Percentiles rank a stretch among this genome's conserved stretches.
phyloP scores from a whole-genome alignment of 2,797 vertebrate species.

The Aythya fuligula region DNA sequence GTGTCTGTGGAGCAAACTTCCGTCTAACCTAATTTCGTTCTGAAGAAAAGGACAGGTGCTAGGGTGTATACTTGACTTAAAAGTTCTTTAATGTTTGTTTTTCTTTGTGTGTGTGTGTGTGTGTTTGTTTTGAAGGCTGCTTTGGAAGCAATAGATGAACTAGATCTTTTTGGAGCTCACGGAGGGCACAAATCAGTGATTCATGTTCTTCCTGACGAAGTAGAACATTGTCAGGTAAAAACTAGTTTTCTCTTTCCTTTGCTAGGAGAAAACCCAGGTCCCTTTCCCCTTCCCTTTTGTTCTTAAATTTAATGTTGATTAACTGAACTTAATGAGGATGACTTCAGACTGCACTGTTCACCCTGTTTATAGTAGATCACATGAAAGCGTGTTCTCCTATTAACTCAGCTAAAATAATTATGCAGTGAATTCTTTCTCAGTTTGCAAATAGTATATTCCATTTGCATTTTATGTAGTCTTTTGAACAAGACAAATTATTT shows the following conservation, averaged over 20 bases:
- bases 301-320: neutral
- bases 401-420: neutral
- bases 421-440: neutral
- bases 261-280: neutral
- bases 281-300: neutral
- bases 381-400: neutral
- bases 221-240: conserved; percentile 96
- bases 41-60: neutral
- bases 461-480: neutral
- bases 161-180: conserved; percentile 95
- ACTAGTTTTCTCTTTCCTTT: neutral
- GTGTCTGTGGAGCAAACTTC: neutral
- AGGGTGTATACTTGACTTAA: neutral
- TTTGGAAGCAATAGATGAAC: conserved; percentile 96
- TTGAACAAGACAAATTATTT: neutral
- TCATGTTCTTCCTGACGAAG: conserved; percentile 96
- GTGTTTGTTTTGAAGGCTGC: conserved; percentile 85
- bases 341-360: neutral
- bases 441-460: neutral
- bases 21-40: neutral
- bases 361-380: neutral
- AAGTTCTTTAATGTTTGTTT: neutral
- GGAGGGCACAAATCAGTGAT: conserved; percentile 96
- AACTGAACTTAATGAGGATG: neutral
- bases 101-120: neutral